Base-by-base conservation (phyloP, 2,797 vertebrate species). In the Novumbra hubbsi region DNA sequence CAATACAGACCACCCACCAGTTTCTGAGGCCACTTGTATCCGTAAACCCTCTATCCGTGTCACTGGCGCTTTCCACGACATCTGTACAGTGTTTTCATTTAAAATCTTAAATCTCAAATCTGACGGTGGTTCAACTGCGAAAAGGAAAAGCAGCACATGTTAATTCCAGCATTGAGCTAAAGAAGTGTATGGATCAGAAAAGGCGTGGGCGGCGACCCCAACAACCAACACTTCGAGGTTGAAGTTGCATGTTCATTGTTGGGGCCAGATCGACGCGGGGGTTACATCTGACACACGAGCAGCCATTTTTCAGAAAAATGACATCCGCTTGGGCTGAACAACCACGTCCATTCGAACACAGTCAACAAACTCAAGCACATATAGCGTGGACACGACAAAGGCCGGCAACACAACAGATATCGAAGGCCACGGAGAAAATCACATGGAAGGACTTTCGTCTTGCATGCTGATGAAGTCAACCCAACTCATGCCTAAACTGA, bases 61-160 rank as follows among this genome's bases (percentile, higher is more conserved):
- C 79, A 48, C 80, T 24, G 97, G 95, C 55, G 90, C 90, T 79
- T 82, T 93, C 98, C 98, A 99, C 81, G 90, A 89, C 96, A 98
- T 97, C 89, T 96, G 94, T 91, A 98, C 97, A 76, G 96, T 95
- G 88, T 91, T 95, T 88, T 96, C 95, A 93, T 95, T 96, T 93
- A 97, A 92, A 93, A 99, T 98, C 94, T 94, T 96, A 95, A 98
- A 99, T 89, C 92, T 96, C 94, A 99, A 94, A 84, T 96, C 93
- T 88, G 95, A 94, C 1, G 96, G 96, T 73, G 97, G 94, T 69
- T 94, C 92, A 85, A 98, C 98, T 98, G 96, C 69, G 91, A 89
- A 92, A 84, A 95, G 73, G 87, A 69, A 86, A 80, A 72, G 66
- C 78, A 70, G 65, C 78, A 3, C 80, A 80, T 79, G 80, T 90